Evolutionary conservation across 1,140 invertebrate genomes (phyloP), one percentile per base, ranked within the genome.

Genomic region (Campoletis sonorensis): DNA sequence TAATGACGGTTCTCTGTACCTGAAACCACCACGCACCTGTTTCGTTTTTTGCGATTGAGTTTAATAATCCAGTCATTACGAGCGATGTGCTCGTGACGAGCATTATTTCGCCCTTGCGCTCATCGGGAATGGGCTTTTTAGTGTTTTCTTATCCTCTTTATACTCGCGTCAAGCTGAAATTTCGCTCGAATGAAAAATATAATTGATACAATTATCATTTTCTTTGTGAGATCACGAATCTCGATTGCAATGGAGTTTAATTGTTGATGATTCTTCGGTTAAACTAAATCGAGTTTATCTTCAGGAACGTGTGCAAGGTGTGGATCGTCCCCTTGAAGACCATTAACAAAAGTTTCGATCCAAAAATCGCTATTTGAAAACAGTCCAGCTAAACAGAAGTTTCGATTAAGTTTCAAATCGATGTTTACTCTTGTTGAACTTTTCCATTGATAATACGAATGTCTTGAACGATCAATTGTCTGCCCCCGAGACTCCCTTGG

Each of bases 41-140:
- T 71, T 77, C 40, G 61, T 82, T 86, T 84, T 86, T 84, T 18
- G 80, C 81, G 79, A 85, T 85, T 83, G 61, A 71, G 79, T 85
- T 85, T 87, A 87, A 87, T 86, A 86, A 85, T 84, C 83, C 71
- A 45, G 83, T 80, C 84, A 85, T 87, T 85, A 84, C 73, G 83
- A 15, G n/a, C n/a, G 27, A 40, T 58, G 26, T 16, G 16, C 71
- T 78, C 73, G 23, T 45, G 33, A 49, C 58, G 76, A 64, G 58
- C 76, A 64, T 78, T 78, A 64, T n/a, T 64, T 78, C 33, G 40
- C 58, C 54, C 45, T 30, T 26, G 21, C 11, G 21, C 64, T 10
- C 75, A 61, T 33, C 54, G 27, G 21, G 30, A 78, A n/a, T 5
- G 18, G 54, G 54, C 54, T 58, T 5, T 58, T 58, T n/a, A 23